Conservation (phyloP, 2,797 vertebrate species). For the Salmo trutta region DNA sequence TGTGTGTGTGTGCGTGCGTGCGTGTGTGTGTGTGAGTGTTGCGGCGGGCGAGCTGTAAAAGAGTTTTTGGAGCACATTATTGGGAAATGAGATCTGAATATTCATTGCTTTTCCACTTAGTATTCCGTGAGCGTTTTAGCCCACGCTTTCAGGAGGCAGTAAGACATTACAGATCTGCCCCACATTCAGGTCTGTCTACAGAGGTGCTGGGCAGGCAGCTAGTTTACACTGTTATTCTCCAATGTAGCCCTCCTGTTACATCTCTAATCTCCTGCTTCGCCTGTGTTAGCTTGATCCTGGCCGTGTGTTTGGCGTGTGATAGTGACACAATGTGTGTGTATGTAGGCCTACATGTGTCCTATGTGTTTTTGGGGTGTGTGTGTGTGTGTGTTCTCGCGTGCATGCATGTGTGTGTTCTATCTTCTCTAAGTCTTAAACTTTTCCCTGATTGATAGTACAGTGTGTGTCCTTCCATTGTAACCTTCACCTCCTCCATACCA, state of each 20-base stretch:
- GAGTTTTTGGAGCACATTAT: slow-evolving; percentile 34
- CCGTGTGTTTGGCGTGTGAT: slow-evolving; percentile 1
- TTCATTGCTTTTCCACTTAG: slow-evolving; percentile 57
- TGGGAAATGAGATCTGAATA: slow-evolving; percentile 63
- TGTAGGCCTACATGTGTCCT: background rate
- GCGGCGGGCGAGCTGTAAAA: slow-evolving; percentile 21
- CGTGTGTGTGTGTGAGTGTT: background rate
- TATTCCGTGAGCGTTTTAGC: slow-evolving; percentile 48
- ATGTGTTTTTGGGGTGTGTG: too few relatives aligned
- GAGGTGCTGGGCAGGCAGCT: slow-evolving; percentile 23
- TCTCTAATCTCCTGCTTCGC: slow-evolving; percentile 16
- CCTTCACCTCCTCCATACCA: slow-evolving; percentile 2
- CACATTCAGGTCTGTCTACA: slow-evolving; percentile 43
- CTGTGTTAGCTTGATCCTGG: background rate
- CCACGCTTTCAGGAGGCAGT: slow-evolving; percentile 44
- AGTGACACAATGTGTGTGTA: background rate
- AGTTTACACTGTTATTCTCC: slow-evolving; percentile 12
- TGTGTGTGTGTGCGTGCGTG: too few relatives aligned
- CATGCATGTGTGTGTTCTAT: background rate
- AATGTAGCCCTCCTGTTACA: slow-evolving; percentile 41
- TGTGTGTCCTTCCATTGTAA: slow-evolving; percentile 18
- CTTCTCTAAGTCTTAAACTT: background rate
- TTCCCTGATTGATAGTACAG: slow-evolving; percentile 39
- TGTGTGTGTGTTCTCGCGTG: background rate
- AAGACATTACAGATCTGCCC: slow-evolving; percentile 47